phyloP scores from a whole-genome alignment of 1,140 invertebrate species.

The Lysiphlebus fabarum region DNA sequence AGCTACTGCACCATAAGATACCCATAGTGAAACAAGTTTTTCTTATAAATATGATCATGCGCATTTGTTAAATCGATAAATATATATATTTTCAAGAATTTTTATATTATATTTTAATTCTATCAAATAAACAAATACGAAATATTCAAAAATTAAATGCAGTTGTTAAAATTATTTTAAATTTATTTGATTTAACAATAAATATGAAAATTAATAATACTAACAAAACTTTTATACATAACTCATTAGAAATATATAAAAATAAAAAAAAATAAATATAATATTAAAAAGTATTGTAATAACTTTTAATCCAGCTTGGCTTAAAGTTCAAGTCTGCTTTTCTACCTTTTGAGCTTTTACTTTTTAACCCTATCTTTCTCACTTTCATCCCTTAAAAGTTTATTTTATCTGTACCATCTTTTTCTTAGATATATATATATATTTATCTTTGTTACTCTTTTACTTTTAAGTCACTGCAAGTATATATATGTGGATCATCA shows the following conservation, averaged over 20 bases:
- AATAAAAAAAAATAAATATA: no score
- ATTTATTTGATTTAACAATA: no score
- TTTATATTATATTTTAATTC: no score
- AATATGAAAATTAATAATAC: no score
- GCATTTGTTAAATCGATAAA: conserved; percentile 36
- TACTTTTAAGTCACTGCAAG: no score
- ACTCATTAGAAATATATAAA: not conserved
- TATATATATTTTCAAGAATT: not conserved
- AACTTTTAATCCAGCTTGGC: conserved; percentile 35
- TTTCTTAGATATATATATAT: not conserved
- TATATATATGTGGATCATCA: not conserved
- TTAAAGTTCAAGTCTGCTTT: conserved; percentile 34
- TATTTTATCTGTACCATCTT: not conserved
- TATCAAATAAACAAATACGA: no score
- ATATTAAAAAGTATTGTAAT: conserved; percentile 1
- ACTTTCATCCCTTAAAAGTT: no score
- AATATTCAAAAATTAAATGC: no score
- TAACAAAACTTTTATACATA: no score
- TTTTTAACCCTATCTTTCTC: conserved; percentile 26
- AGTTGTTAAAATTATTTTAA: no score
- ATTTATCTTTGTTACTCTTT: not conserved
- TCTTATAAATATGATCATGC: conserved; percentile 36
- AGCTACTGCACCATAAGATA: not conserved
- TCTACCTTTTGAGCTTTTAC: conserved; percentile 27
- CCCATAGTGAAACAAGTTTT: no score